phyloP scores from a whole-genome alignment of 2,113 vertebrate species.

The Oreochromis spilurus region DNA sequence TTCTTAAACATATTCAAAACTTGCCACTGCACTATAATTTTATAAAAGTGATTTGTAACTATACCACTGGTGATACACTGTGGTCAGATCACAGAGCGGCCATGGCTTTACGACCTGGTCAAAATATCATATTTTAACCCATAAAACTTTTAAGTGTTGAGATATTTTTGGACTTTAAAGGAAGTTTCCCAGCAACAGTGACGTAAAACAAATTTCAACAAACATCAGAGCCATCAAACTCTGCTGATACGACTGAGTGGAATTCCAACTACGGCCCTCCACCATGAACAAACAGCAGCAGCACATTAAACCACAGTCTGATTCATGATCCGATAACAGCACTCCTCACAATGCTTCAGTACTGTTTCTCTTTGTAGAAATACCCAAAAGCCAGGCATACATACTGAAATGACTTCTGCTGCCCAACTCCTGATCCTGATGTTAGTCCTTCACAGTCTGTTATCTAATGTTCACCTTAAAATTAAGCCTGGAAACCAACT shows the following conservation, averaged over 20 bases:
- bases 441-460: neutral
- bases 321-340: neutral
- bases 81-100: neutral
- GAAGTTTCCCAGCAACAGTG: neutral
- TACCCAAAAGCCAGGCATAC: neutral
- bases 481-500: neutral
- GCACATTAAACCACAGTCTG: neutral
- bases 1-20: neutral
- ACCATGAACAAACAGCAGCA: constrained; percentile 54
- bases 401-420: neutral
- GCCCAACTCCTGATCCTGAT: neutral
- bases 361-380: neutral
- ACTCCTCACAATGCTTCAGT: neutral
- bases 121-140: neutral
- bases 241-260: neutral
- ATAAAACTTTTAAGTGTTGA: neutral
- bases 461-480: neutral
- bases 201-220: neutral
- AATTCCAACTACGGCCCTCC: constrained; percentile 22
- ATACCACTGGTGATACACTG: neutral
- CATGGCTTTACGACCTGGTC: neutral
- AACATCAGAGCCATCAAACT: neutral
- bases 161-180: neutral
- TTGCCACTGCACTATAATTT: neutral
- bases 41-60: neutral